Base-by-base conservation (phyloP, 2,113 vertebrate species). In the Peromyscus maniculatus region DNA sequence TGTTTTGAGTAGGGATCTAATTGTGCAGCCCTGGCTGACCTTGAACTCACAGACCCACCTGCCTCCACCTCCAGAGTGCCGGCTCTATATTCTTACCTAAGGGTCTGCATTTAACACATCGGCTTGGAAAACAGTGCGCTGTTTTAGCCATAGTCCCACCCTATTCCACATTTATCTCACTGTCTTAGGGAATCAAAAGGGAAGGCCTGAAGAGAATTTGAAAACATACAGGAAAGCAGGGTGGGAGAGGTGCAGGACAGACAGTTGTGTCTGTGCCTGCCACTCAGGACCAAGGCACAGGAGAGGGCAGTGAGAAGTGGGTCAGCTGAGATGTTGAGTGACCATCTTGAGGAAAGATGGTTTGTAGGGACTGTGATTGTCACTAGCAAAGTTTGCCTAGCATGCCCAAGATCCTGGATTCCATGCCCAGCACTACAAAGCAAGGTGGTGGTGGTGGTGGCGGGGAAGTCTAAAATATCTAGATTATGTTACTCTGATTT, bases 91-190 rank as follows among this genome's bases (percentile, higher is more conserved):
- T 28, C 55, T 24, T 33, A 39, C 46, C 59, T 24, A 3, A 49
- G 66, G 13, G 39, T 64, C 33, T 8, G 4, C 1, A 0, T 36
- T 6, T 1, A 74, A 1, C 17, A 0, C 10, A 0, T 0, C 2
- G 74, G 71, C 71, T 71, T 7, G 3, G 49, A 59, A 39, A 31
- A n/a, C 0, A 67, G 46, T 4, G 5, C 0, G 0, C 7, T 1
- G 1, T 11, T 3, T 36, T 24, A 0, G 10, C 16, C 1, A 22
- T 24, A 36, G 4, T 72, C 11, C 36, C n/a, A 21, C 7, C 31
- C 10, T 46, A 8, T 26, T 19, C 24, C 49, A 79, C 8, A 15
- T 57, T 59, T 49, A 31, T 36, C 31, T 64, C 26, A 71, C 4
- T 33, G 3, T 55, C 12, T 33, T 19, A 39, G 57, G n/a, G 64